Evolutionary conservation across 2,888 invertebrate species (phyloP), one percentile per base, ranked within the genome.

Genomic region (Epinotia nisella): DNA sequence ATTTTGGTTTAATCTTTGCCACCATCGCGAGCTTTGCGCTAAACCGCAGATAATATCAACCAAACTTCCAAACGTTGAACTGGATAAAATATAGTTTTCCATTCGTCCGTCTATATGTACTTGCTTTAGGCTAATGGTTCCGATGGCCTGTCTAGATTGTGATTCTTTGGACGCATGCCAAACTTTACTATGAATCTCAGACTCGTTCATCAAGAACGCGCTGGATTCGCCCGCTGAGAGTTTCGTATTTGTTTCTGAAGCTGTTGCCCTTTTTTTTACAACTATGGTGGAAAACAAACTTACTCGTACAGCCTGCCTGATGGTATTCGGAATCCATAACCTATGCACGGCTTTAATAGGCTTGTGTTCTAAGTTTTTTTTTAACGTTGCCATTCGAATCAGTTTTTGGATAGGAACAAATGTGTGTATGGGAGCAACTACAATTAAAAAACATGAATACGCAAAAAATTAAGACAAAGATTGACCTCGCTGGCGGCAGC

Each of bases 161-260:
- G n/a, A n/a, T 49, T 62, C 49, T 62, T 61, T 49, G 62, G 62
- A 49, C 11, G 49, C 11, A 49, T 62, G 62, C 62, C 62, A 49
- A 51, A 62, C 62, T 62, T 49, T 62, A 49, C 21, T 29, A 49
- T 17, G 62, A 51, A 62, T 62, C 29, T 62, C 29, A 29, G 17
- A 9, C 49, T 49, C 62, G 29, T 15, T 5, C 13, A 49, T 49
- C 49, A 49, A 49, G 49, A n/a, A 7, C 5, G 15, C 49, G 49
- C 49, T n/a, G n/a, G 49, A n/a, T n/a, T 49, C 49, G n/a, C 49
- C 49, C 15, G 49, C 49, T 49, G 49, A 49, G 49, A n/a, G 49
- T 49, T 4, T 4, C 45, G 45, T 45, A 35, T 45, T 49, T n/a
- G 49, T 49, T 49, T 49, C 49, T n/a, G 49, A n/a, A n/a, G 49